Evolutionary conservation across 2,888 invertebrate genomes (phyloP).

Genomic region (Polyommatus icarus): DNA sequence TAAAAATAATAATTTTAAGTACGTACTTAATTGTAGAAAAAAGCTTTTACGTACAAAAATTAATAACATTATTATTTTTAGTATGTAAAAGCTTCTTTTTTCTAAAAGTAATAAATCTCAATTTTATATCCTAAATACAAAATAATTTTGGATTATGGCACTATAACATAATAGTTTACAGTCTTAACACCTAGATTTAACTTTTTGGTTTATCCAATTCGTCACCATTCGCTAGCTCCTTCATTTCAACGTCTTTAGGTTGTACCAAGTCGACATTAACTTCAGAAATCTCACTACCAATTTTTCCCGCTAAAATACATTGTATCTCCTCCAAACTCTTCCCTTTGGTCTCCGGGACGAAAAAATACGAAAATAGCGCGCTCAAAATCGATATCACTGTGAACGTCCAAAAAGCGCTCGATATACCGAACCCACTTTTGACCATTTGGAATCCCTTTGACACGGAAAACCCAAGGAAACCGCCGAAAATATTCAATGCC

Average conservation of each 20-base stretch:
- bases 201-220: not conserved
- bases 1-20: too few relatives aligned
- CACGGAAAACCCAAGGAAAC: conserved; percentile 69
- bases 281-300: not conserved
- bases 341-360: conserved; percentile 80
- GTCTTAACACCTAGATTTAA: not conserved
- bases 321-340: conserved; percentile 80
- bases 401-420: conserved; percentile 73
- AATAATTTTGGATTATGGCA: not conserved
- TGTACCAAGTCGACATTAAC: not conserved
- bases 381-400: conserved; percentile 67
- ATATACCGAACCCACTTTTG: conserved; percentile 66
- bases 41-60: too few relatives aligned
- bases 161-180: not conserved
- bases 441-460: conserved; percentile 75
- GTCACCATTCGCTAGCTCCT: not conserved
- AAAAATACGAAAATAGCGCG: conserved; percentile 66
- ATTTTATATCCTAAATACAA: not conserved
- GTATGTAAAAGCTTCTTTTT: too few relatives aligned
- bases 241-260: not conserved
- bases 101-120: not conserved
- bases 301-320: conserved; percentile 61
- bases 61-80: too few relatives aligned
- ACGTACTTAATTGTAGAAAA: too few relatives aligned
- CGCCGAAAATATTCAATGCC: conserved; percentile 65